A percentile compares a stretch with the other conserved stretches of the same genome.
Conservation (phyloP, 1,140 invertebrate species). For the Apis dorsata region DNA sequence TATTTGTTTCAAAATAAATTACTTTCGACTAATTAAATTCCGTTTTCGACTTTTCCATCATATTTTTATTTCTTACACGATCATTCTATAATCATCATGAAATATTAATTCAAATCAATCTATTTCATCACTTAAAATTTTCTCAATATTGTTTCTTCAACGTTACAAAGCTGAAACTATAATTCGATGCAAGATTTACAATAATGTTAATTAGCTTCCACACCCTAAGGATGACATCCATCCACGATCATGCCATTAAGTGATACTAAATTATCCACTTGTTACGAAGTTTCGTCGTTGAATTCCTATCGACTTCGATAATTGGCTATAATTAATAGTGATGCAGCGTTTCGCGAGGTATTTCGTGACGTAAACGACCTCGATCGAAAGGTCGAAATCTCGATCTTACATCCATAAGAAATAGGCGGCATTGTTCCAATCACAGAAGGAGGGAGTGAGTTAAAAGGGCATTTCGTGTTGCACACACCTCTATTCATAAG, state of each 20-base stretch:
- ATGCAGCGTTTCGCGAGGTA: constrained; percentile 4
- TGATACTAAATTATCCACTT: neutral
- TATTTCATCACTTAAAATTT: too few relatives aligned
- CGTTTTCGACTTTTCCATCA: too few relatives aligned
- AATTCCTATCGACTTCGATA: constrained; percentile 34
- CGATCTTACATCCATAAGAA: constrained; percentile 5
- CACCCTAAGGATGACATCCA: neutral
- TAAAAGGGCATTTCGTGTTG: neutral
- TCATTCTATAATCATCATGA: too few relatives aligned
- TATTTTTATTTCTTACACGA: too few relatives aligned
- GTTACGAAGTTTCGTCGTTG: neutral
- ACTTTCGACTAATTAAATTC: too few relatives aligned
- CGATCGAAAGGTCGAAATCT: constrained; percentile 8
- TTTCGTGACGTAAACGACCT: constrained; percentile 19
- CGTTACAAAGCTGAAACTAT: too few relatives aligned
- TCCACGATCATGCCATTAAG: neutral
- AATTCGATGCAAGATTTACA: too few relatives aligned
- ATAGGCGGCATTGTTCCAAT: constrained; percentile 14
- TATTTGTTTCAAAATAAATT: too few relatives aligned
- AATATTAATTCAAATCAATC: too few relatives aligned
- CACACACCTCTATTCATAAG: neutral
- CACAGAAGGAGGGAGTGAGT: neutral
- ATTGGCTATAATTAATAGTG: constrained; percentile 30
- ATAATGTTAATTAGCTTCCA: neutral
- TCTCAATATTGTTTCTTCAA: too few relatives aligned